Conservation (phyloP, 2,888 invertebrate genomes). For the Gastrophysa polygoni region DNA sequence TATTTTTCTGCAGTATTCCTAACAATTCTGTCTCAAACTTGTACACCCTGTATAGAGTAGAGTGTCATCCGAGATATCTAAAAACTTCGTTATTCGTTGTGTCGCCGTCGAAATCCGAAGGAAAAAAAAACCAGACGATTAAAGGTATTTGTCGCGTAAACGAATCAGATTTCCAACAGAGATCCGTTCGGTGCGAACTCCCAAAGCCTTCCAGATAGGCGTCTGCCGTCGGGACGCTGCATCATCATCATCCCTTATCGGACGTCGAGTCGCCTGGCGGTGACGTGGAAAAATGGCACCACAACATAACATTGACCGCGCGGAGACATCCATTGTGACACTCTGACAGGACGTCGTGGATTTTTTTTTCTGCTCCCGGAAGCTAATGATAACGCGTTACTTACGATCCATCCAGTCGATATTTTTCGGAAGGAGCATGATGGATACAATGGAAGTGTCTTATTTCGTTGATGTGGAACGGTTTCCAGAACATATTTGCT, state of each 20-base stretch:
- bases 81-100: too few species aligned
- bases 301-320: constrained; percentile 57
- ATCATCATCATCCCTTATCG: constrained; percentile 51
- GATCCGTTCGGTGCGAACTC: too few species aligned
- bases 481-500: too few species aligned
- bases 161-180: too few species aligned
- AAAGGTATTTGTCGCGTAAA: too few species aligned
- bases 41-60: too few species aligned
- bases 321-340: constrained; percentile 50
- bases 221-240: constrained; percentile 16
- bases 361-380: constrained; percentile 27
- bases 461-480: not conserved
- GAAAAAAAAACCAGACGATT: too few species aligned
- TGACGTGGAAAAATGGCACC: constrained; percentile 58
- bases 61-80: too few species aligned
- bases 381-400: constrained; percentile 39
- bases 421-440: constrained; percentile 28
- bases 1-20: too few species aligned
- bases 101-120: too few species aligned
- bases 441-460: constrained; percentile 19
- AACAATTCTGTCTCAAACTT: too few species aligned
- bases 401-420: constrained; percentile 36
- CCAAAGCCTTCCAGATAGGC: not conserved
- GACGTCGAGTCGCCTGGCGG: constrained; percentile 56
- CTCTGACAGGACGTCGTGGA: constrained; percentile 42